Conservation (phyloP, 2,797 vertebrate species). For the Hippopotamyrus pictus region DNA sequence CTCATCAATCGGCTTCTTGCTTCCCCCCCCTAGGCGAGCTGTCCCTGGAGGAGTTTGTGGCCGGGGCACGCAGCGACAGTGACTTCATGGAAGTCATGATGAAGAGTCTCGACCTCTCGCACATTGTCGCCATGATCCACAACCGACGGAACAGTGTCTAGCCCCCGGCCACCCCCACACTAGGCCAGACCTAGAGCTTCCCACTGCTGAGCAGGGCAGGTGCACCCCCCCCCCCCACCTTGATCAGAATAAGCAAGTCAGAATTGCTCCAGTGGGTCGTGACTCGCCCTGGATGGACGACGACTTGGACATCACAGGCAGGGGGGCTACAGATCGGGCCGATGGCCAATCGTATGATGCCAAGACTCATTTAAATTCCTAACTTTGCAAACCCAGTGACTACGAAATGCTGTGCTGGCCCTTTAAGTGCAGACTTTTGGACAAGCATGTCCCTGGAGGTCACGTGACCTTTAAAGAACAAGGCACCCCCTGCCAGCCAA, state of each 20-base stretch:
- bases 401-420: background rate
- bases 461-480: background rate
- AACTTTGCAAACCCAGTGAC: background rate
- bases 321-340: background rate
- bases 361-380: background rate
- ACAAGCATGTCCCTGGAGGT: background rate
- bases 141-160: slow-evolving; percentile 69
- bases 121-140: slow-evolving; percentile 84
- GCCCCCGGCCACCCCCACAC: slow-evolving; percentile 42
- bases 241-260: background rate
- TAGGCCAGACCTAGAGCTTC: background rate
- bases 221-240: background rate
- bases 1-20: too few species aligned
- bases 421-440: background rate
- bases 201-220: background rate
- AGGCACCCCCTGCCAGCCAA: background rate
- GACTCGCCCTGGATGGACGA: background rate
- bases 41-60: slow-evolving; percentile 82
- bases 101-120: slow-evolving; percentile 78
- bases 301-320: background rate
- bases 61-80: slow-evolving; percentile 72
- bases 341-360: background rate
- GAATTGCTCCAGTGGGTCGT: background rate
- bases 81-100: slow-evolving; percentile 90
- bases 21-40: slow-evolving; percentile 65